These are phyloP conservation scores for Drosophila cracens DNA, from an alignment of 2,888 invertebrate species.

Conservation along the genomic window DNA sequence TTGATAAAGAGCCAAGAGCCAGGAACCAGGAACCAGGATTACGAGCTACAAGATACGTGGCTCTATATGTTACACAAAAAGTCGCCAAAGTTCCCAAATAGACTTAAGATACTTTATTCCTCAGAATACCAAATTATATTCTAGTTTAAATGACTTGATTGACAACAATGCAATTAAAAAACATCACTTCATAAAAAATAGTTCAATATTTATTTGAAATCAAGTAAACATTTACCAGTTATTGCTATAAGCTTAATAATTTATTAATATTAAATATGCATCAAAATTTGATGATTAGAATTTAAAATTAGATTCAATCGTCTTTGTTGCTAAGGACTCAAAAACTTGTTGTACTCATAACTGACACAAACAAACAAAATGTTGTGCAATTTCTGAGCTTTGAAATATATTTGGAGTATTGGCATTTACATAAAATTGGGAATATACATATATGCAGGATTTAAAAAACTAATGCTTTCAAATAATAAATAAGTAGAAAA, in stretches of 20 bases:
- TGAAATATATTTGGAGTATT: neutral
- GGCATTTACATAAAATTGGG: neutral
- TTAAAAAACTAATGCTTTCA: neutral
- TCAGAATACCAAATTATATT: neutral
- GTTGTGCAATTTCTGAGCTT: neutral
- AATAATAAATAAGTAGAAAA: neutral
- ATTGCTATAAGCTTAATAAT: neutral
- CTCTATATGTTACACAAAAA: neutral
- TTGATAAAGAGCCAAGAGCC: conserved; percentile 55
- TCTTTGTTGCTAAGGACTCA: neutral
- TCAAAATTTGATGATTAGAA: neutral
- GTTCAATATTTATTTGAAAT: neutral
- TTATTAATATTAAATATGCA: neutral
- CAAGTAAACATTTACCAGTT: neutral
- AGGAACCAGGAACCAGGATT: neutral
- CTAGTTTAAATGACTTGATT: neutral
- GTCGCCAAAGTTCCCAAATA: neutral
- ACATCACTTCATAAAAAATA: no score
- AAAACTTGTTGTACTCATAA: neutral
- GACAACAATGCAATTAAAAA: neutral
- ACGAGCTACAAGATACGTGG: neutral
- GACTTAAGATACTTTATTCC: neutral
- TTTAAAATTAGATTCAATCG: neutral
- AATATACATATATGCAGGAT: neutral
- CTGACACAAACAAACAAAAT: neutral